Conservation (phyloP, 2,113 vertebrate species). For the Grus americana region DNA sequence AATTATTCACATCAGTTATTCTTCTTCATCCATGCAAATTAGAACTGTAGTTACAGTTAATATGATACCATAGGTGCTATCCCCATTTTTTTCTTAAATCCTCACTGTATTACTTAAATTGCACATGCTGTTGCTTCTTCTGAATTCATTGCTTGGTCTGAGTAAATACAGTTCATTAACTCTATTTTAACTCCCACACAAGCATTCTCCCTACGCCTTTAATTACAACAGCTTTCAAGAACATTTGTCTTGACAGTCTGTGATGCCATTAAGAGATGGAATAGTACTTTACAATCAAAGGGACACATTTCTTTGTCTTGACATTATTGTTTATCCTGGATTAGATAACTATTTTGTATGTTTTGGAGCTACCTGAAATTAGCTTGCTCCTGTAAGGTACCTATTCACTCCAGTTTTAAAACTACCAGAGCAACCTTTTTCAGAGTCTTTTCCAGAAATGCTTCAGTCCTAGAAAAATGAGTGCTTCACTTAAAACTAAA, state of each 20-base stretch:
- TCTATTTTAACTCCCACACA: background rate
- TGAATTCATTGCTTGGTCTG: background rate
- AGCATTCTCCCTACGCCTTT: background rate
- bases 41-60: background rate
- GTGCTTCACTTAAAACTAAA: background rate
- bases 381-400: background rate
- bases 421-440: background rate
- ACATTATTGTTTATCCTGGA: background rate
- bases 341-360: background rate
- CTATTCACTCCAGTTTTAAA: conserved; percentile 32
- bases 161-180: background rate
- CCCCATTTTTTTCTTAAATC: background rate
- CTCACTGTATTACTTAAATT: background rate
- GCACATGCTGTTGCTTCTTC: background rate
- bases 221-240: background rate
- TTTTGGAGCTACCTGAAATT: conserved; percentile 13
- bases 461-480: conserved; percentile 10
- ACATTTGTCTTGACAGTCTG: background rate
- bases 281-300: background rate
- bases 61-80: background rate
- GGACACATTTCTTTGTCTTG: background rate
- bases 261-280: background rate
- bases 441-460: background rate
- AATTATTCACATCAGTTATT: background rate
- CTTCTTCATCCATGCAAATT: background rate